phyloP scores from a whole-genome alignment of 1,140 invertebrate genomes.

The Penaeus vannamei region DNA sequence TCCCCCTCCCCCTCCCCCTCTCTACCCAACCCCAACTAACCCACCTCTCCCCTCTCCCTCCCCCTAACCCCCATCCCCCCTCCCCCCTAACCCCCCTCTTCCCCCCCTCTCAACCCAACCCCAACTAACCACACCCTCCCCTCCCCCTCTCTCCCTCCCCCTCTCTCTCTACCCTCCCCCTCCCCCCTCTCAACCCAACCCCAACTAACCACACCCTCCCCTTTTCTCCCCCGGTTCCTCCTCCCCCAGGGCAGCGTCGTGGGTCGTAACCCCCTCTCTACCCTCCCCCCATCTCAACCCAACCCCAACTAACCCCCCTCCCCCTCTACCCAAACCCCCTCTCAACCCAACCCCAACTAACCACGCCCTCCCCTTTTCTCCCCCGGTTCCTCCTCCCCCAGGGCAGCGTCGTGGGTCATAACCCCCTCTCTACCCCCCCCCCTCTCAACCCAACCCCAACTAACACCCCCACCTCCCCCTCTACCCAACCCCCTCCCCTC shows the following conservation, averaged over 20 bases:
- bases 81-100: not conserved
- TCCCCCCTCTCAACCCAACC: too few relatives aligned
- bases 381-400: not conserved
- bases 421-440: too few relatives aligned
- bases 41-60: not conserved
- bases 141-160: not conserved
- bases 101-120: not conserved
- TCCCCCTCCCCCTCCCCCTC: not conserved
- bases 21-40: not conserved
- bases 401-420: not conserved
- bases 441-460: too few relatives aligned
- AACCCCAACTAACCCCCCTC: not conserved
- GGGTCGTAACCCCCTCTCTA: not conserved
- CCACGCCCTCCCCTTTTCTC: not conserved
- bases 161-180: too few relatives aligned
- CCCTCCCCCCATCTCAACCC: not conserved
- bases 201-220: too few relatives aligned
- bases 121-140: not conserved
- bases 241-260: slow-evolving; percentile 41
- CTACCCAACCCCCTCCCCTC: too few relatives aligned
- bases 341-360: not conserved
- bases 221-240: not conserved
- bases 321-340: not conserved
- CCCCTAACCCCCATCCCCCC: too few relatives aligned
- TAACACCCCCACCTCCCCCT: too few relatives aligned